phyloP scores from a whole-genome alignment of 2,797 vertebrate genomes.

The Caiman crocodilus region DNA sequence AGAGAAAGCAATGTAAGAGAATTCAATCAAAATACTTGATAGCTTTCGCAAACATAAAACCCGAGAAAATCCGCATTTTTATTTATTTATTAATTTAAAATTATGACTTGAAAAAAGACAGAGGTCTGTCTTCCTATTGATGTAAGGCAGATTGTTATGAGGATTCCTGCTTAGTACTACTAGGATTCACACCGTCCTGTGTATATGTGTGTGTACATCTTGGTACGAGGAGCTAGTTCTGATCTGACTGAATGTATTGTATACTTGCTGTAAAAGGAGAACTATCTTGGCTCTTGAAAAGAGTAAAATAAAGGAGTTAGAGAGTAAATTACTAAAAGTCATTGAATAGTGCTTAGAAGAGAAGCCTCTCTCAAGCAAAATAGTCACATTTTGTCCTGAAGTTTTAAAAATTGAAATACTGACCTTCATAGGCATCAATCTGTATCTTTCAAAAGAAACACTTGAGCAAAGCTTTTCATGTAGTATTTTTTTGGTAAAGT shows the following conservation, averaged over 20 bases:
- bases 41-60: background rate
- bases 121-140: background rate
- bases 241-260: too few species aligned
- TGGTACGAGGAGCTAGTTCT: too few species aligned
- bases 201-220: fast-evolving
- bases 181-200: fast-evolving
- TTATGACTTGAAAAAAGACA: background rate
- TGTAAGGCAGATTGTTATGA: background rate
- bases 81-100: background rate
- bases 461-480: background rate
- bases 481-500: background rate
- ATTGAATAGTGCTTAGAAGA: background rate
- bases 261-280: fast-evolving
- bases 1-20: background rate
- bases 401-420: background rate
- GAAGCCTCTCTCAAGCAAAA: background rate
- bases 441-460: fast-evolving
- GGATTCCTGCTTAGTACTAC: background rate
- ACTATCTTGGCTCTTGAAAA: background rate
- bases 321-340: background rate
- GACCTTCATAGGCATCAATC: background rate
- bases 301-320: background rate
- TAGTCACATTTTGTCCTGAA: background rate
- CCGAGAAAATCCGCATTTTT: background rate
- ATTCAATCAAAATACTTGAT: background rate